phyloP scores from a whole-genome alignment of 2,113 vertebrate genomes.

The Trichechus manatus region DNA sequence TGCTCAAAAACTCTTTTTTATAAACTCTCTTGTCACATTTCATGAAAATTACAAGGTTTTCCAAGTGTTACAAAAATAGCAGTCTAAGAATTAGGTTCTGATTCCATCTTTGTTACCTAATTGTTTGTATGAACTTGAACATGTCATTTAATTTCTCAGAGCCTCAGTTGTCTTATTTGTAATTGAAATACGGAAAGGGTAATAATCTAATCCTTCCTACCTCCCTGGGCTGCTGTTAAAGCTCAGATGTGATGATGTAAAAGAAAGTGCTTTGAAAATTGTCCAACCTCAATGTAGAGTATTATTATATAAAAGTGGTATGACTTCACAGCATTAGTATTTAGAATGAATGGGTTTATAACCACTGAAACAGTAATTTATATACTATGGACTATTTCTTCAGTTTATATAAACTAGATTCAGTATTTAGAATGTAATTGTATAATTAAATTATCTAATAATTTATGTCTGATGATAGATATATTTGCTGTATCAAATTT shows the following conservation, averaged over 20 bases:
- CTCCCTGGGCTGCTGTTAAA: background rate
- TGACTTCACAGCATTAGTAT: conserved; percentile 13
- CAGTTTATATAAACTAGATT: conserved; percentile 4
- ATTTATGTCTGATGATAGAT: background rate
- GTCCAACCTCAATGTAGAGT: background rate
- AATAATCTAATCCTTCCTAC: background rate
- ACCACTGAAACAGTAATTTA: conserved; percentile 5
- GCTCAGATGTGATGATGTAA: conserved; percentile 13
- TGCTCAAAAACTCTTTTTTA: background rate
- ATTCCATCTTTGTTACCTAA: conserved; percentile 21
- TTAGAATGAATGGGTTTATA: conserved; percentile 31
- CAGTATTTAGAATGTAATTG: conserved; percentile 33
- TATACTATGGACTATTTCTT: background rate
- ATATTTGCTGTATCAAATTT: background rate
- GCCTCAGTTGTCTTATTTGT: background rate
- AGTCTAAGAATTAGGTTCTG: background rate
- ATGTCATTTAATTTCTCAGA: conserved; percentile 43
- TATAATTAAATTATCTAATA: conserved; percentile 26
- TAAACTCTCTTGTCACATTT: background rate
- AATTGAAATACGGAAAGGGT: background rate
- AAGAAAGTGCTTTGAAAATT: background rate
- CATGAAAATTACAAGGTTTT: background rate
- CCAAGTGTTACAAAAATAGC: background rate
- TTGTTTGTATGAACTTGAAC: conserved; percentile 7
- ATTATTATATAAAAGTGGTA: background rate